A percentile compares a stretch with the other conserved stretches of the same genome.
Conservation (phyloP, 2,888 invertebrate genomes). For the Crepidodera aurea region DNA sequence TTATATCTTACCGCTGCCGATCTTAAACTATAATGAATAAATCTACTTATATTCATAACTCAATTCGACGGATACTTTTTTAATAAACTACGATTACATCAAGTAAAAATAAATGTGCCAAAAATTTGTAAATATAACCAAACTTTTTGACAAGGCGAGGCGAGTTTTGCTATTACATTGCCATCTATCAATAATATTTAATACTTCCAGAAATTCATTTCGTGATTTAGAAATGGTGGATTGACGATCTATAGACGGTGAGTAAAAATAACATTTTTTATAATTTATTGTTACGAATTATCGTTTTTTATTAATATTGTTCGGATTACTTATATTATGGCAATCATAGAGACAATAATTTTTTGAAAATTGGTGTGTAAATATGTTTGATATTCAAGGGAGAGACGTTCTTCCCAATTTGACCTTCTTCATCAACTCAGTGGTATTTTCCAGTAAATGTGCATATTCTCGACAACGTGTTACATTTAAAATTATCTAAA, state of each 20-base stretch:
- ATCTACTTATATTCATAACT: constrained; percentile 31
- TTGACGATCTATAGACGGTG: constrained; percentile 45
- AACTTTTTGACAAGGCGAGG: constrained; percentile 14
- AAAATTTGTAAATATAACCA: constrained; percentile 24
- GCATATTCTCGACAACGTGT: background rate
- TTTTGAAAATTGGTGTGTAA: constrained; percentile 10
- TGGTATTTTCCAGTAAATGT: constrained; percentile 27
- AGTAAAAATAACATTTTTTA: constrained; percentile 37
- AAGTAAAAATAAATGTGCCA: background rate
- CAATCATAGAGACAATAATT: constrained; percentile 14
- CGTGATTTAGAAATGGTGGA: constrained; percentile 39
- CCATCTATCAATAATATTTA: constrained; percentile 1
- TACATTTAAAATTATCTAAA: background rate
- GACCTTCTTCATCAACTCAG: constrained; percentile 39
- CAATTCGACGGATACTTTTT: background rate
- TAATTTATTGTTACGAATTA: constrained; percentile 14
- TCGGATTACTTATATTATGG: constrained; percentile 27
- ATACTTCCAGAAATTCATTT: constrained; percentile 26
- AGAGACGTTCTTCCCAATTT: constrained; percentile 45
- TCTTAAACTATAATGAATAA: constrained; percentile 19
- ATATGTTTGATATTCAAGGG: constrained; percentile 42
- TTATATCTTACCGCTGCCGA: constrained; percentile 20
- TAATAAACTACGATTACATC: background rate
- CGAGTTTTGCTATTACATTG: background rate
- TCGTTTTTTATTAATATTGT: constrained; percentile 10